These are phyloP conservation scores for Lucinisca nassula DNA, from an alignment of 2,888 invertebrate species.

Conservation along the genomic window DNA sequence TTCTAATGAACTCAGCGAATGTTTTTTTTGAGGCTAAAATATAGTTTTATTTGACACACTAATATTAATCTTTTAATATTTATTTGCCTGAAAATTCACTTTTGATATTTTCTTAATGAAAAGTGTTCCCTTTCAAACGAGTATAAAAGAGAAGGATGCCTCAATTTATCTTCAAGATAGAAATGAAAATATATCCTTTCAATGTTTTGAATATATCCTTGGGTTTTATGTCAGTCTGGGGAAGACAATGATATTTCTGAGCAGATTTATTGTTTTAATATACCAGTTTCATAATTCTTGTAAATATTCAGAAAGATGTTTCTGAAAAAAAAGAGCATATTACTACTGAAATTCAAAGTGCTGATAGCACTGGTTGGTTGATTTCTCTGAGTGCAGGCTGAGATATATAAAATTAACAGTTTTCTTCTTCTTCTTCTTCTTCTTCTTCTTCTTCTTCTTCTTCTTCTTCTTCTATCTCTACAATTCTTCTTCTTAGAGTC, in stretches of 20 bases:
- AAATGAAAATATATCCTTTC: neutral
- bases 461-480: too few relatives aligned
- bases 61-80: slow-evolving; percentile 11
- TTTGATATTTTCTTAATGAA: slow-evolving; percentile 12
- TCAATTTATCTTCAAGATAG: neutral
- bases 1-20: neutral
- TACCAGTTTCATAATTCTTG: too few relatives aligned
- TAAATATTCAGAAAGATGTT: too few relatives aligned
- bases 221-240: neutral
- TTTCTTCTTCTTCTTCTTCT: too few relatives aligned
- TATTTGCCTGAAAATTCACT: neutral
- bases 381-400: too few relatives aligned
- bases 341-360: too few relatives aligned
- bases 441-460: too few relatives aligned
- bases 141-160: neutral
- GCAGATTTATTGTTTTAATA: slow-evolving; percentile 5
- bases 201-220: neutral
- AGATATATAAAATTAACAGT: too few relatives aligned
- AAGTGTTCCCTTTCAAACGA: neutral
- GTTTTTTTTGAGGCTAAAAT: neutral
- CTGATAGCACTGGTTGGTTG: too few relatives aligned
- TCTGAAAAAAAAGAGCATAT: too few relatives aligned
- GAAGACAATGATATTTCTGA: slow-evolving; percentile 1
- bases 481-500: too few relatives aligned
- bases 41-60: neutral